Evolutionary conservation across 2,113 vertebrate species (phyloP).

Genomic region (Chloropsis cyanopogon): DNA sequence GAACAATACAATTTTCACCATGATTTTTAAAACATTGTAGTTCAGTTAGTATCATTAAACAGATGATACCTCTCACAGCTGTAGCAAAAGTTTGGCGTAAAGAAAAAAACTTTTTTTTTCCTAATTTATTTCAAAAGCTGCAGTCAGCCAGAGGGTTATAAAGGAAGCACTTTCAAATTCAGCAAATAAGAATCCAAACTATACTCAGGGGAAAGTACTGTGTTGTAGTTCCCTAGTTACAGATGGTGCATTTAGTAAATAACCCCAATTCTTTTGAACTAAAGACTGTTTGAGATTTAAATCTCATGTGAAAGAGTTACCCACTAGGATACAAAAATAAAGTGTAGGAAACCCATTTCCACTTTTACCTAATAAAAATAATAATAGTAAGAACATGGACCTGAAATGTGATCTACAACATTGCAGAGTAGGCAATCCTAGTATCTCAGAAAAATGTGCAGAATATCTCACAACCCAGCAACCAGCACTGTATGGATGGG

Average conservation of each 20-base stretch:
- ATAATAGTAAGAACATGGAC: background rate
- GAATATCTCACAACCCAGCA: background rate
- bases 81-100: background rate
- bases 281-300: background rate
- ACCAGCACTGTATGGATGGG: background rate
- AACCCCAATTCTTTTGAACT: background rate
- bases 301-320: background rate
- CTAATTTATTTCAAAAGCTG: background rate
- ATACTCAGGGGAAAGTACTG: background rate
- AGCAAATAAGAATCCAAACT: background rate
- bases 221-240: background rate
- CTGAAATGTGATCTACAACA: accelerated
- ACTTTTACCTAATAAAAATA: background rate
- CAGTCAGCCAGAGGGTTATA: background rate
- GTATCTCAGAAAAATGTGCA: background rate
- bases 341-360: background rate
- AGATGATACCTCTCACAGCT: background rate
- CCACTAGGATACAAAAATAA: background rate
- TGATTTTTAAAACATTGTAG: background rate
- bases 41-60: background rate
- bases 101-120: background rate
- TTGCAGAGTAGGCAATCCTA: background rate
- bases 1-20: background rate
- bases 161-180: background rate
- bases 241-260: background rate